A percentile compares a stretch with the other conserved stretches of the same genome.
phyloP scores from a whole-genome alignment of 2,797 vertebrate genomes.

The Hipposideros larvatus region DNA sequence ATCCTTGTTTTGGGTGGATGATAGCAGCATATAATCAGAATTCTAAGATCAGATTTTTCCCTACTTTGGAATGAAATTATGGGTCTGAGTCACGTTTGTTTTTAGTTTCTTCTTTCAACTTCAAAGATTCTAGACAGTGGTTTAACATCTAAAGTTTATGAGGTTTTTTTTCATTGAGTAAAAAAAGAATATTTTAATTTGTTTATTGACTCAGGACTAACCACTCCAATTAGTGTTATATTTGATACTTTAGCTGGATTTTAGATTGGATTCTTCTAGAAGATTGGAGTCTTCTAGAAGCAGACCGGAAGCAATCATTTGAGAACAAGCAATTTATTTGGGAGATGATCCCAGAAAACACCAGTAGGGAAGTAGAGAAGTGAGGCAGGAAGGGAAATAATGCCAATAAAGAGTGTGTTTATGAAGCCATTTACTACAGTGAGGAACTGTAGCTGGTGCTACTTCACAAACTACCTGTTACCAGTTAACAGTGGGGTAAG shows the following conservation, averaged over 20 bases:
- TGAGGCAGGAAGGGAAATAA: conserved; percentile 41
- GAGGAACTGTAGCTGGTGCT: neutral
- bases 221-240: neutral
- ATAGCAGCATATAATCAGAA: conserved; percentile 65
- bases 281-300: conserved; percentile 37
- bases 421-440: neutral
- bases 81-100: conserved; percentile 57
- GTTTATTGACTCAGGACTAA: conserved; percentile 56
- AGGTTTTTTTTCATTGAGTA: conserved; percentile 55
- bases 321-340: conserved; percentile 32
- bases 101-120: conserved; percentile 61
- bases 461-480: neutral
- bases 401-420: neutral
- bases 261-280: conserved; percentile 42
- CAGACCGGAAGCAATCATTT: conserved; percentile 20
- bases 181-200: conserved; percentile 60
- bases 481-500: neutral
- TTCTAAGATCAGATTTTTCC: conserved; percentile 60
- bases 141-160: conserved; percentile 37
- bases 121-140: neutral
- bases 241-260: conserved; percentile 27
- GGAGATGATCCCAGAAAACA: conserved; percentile 34
- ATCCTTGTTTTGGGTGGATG: conserved; percentile 63
- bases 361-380: neutral
- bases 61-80: conserved; percentile 65